Conservation (phyloP, 2,113 vertebrate genomes). For the Anarrhichthys ocellatus region DNA sequence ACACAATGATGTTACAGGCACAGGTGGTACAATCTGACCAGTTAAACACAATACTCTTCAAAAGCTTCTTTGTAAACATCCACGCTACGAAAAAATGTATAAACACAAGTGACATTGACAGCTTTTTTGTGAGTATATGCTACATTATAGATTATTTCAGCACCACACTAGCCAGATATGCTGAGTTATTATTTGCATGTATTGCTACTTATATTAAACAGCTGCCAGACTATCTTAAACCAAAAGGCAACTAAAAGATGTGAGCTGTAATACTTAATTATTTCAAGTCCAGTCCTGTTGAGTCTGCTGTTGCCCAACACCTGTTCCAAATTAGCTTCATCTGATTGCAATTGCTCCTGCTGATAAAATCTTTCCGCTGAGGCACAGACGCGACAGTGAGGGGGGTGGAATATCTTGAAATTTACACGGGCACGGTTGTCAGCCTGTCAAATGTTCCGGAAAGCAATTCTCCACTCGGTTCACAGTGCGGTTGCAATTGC, state of each 20-base stretch:
- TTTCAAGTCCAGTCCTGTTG: background rate
- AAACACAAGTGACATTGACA: background rate
- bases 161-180: background rate
- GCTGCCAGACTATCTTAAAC: background rate
- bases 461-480: background rate
- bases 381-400: too few species aligned
- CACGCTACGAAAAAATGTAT: background rate
- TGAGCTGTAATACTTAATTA: background rate
- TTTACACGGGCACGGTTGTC: background rate
- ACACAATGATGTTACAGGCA: background rate
- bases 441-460: background rate
- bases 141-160: background rate
- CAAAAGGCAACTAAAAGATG: background rate
- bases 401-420: background rate
- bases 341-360: background rate
- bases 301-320: background rate
- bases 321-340: background rate
- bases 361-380: background rate
- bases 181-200: background rate
- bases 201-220: background rate
- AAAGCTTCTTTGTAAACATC: conserved; percentile 18
- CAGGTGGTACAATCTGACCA: background rate
- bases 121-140: background rate
- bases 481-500: background rate
- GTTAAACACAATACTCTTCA: background rate